Base-by-base conservation (phyloP, 2,113 vertebrate genomes). In the Varanus komodoensis region DNA sequence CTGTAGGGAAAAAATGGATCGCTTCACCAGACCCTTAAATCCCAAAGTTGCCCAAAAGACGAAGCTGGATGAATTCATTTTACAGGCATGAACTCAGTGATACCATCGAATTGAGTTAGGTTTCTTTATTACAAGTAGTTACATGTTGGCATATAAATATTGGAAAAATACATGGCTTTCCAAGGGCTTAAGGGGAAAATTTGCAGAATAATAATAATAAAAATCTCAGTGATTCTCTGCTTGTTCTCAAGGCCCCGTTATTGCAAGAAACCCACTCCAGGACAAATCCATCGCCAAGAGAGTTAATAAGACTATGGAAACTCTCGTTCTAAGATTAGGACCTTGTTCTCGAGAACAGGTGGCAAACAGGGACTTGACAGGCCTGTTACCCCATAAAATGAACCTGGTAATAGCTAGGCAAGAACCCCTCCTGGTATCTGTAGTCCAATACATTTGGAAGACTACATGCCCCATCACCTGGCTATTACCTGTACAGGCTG, bases 101-200 rank as follows among this genome's bases (percentile, higher is more conserved):
- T 7, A 19, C 67, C 34, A 19, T 61, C 64, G 9, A 44, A 44
- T 89, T 73, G 48, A 83, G 68, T 94, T 96, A 93, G 80, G 91
- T 54, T 64, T 92, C 89, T 96, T 97, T 97, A 97, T 96, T 97
- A 94, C 95, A 97, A 97, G 95, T 94, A 96, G 91, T 97, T 97
- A 97, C 95, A 97, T 95, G 96, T 95, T 90, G 89, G 93, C 95
- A 91, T 96, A 95, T 93, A 95, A 94, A 75, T 96, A 94, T 95
- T 95, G 94, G 93, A 97, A 97, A 97, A 96, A 96, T 96, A 97
- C 95, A 96, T 97, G 94, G 96, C 97, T 85, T 95, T 95, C 96
- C 95, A 96, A 75, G 11, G 29, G 85, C 96, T 94, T 95, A 90
- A 92, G 93, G 93, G 94, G 92, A 93, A 94, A 96, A 79, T 88